Evolutionary conservation across 2,797 vertebrate genomes (phyloP).

Genomic region (Mormyrus proboscirostris): DNA sequence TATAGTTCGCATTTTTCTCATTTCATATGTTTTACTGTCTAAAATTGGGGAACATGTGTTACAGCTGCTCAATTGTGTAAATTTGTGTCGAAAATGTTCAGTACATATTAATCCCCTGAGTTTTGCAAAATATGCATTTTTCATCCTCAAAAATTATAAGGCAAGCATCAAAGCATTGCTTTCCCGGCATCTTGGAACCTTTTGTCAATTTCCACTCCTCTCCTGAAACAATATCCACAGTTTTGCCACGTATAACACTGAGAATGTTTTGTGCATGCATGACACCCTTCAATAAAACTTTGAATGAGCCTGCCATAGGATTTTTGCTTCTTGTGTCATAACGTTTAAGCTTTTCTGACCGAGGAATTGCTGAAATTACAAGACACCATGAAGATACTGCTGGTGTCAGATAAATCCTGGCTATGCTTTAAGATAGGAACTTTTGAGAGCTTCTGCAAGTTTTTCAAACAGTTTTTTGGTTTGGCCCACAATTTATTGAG

Average conservation of each 20-base stretch:
- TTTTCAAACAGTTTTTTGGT: background rate
- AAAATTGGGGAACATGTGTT: background rate
- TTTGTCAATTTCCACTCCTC: background rate
- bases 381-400: background rate
- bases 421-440: background rate
- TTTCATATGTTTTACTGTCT: background rate
- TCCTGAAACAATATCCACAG: background rate
- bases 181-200: background rate
- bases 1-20: background rate
- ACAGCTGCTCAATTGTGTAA: background rate
- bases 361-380: background rate
- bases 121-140: background rate
- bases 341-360: background rate
- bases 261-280: background rate
- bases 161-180: background rate
- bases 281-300: background rate
- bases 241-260: background rate
- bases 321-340: background rate
- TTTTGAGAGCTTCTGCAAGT: background rate
- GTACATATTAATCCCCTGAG: background rate
- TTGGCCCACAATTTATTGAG: background rate
- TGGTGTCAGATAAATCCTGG: background rate
- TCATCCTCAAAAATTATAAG: background rate
- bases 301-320: background rate
- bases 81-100: background rate